Evolutionary conservation across 2,888 invertebrate genomes (phyloP).

Genomic region (Lepidocyrtinus sp.): DNA sequence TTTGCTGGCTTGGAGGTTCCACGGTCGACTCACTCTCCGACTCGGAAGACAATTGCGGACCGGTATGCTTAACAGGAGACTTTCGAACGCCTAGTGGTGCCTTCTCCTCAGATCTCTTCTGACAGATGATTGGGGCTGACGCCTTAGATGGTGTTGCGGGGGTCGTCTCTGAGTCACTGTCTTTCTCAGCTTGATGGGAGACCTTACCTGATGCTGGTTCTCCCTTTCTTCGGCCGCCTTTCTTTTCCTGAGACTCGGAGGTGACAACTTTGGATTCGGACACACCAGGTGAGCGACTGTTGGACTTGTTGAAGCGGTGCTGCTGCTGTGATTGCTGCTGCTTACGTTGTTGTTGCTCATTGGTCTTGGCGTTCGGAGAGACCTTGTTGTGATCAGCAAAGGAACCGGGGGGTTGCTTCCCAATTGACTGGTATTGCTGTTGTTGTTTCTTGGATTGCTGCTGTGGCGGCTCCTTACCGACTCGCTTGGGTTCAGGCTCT

Average conservation of each 20-base stretch:
- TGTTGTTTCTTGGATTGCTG: conserved; percentile 69
- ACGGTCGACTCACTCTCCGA: conserved; percentile 59
- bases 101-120: conserved; percentile 68
- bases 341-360: conserved; percentile 66
- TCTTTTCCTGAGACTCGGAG: conserved; percentile 63
- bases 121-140: conserved; percentile 14
- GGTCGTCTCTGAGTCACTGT: conserved; percentile 30
- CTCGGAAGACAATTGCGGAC: conserved; percentile 64
- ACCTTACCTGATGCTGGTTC: conserved; percentile 63
- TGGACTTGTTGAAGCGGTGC: conserved; percentile 25
- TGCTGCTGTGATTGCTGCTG: conserved; percentile 69
- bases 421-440: conserved; percentile 60
- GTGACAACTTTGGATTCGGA: conserved; percentile 24
- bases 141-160: conserved; percentile 14
- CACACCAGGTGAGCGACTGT: conserved; percentile 38
- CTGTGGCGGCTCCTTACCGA: conserved; percentile 63
- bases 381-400: conserved; percentile 32
- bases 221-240: conserved; percentile 68
- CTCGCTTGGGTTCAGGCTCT: conserved; percentile 71
- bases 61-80: conserved; percentile 32
- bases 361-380: conserved; percentile 69
- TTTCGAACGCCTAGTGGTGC: conserved; percentile 50
- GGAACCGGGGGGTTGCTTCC: conserved; percentile 16
- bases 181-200: conserved; percentile 55
- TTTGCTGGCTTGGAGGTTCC: not conserved